phyloP scores from a whole-genome alignment of 2,113 vertebrate genomes.

The Eublepharis macularius region DNA sequence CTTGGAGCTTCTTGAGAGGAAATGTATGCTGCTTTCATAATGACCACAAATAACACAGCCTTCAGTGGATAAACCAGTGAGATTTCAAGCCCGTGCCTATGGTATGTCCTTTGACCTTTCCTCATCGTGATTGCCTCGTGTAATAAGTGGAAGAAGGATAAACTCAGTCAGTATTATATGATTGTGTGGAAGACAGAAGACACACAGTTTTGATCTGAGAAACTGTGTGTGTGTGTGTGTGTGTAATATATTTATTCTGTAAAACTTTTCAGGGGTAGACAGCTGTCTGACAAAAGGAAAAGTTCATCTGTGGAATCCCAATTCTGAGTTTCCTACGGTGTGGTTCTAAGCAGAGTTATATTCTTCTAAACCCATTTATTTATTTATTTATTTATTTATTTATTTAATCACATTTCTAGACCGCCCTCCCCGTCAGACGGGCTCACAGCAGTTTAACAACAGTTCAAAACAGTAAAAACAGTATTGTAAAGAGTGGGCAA shows the following conservation, averaged over 20 bases:
- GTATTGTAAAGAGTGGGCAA: no score
- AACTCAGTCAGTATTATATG: background rate
- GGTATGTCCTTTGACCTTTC: background rate
- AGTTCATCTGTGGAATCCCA: no score
- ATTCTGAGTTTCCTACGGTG: no score
- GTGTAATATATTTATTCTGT: background rate
- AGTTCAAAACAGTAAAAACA: no score
- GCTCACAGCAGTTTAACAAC: no score
- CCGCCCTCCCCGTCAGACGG: no score
- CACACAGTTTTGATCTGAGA: background rate
- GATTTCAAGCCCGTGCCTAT: background rate
- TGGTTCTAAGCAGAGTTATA: no score
- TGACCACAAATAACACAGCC: background rate
- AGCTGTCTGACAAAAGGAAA: background rate
- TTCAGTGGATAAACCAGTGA: constrained; percentile 3
- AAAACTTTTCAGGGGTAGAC: no score
- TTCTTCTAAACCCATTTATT: no score
- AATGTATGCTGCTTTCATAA: background rate
- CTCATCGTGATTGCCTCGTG: background rate
- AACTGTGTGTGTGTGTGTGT: no score
- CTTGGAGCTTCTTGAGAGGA: background rate
- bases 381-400: no score
- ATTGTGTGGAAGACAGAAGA: background rate
- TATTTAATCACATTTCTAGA: no score
- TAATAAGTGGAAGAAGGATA: background rate